Conservation (phyloP, 2,113 vertebrate genomes). For the Ia io region DNA sequence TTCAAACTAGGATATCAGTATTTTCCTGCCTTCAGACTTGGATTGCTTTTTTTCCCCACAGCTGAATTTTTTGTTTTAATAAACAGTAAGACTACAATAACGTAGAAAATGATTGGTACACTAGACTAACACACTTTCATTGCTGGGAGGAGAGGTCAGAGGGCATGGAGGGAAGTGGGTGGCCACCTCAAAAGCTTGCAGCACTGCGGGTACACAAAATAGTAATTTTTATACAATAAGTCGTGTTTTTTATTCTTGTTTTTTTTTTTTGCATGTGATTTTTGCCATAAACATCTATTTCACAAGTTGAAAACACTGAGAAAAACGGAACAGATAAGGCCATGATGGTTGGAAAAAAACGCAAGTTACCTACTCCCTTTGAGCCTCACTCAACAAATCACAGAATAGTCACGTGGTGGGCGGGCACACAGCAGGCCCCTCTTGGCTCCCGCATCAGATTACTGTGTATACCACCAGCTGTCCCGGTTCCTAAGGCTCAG, state of each 20-base stretch:
- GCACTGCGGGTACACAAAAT: constrained; percentile 76
- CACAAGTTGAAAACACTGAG: constrained; percentile 80
- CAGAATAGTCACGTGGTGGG: constrained; percentile 75
- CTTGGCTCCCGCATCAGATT: neutral
- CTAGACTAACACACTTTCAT: constrained; percentile 77
- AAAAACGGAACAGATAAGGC: constrained; percentile 83
- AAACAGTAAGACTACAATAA: constrained; percentile 82
- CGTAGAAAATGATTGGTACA: constrained; percentile 82
- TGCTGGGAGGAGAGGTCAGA: constrained; percentile 42
- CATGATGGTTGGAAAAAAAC: constrained; percentile 82
- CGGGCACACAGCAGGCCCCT: constrained; percentile 53
- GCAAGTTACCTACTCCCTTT: constrained; percentile 74
- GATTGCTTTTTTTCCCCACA: constrained; percentile 48
- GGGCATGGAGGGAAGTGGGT: constrained; percentile 48
- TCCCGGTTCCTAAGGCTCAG: neutral
- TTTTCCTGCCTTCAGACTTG: neutral
- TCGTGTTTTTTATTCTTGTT: no score
- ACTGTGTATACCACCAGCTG: neutral
- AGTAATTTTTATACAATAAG: constrained; percentile 78
- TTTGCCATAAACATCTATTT: constrained; percentile 80
- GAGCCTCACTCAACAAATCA: constrained; percentile 76
- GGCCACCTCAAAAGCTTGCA: constrained; percentile 68
- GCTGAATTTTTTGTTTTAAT: constrained; percentile 83
- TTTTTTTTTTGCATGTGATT: neutral
- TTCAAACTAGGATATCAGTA: neutral